Base-by-base conservation (phyloP, 2,888 invertebrate genomes). In the Calameuta idolon region DNA sequence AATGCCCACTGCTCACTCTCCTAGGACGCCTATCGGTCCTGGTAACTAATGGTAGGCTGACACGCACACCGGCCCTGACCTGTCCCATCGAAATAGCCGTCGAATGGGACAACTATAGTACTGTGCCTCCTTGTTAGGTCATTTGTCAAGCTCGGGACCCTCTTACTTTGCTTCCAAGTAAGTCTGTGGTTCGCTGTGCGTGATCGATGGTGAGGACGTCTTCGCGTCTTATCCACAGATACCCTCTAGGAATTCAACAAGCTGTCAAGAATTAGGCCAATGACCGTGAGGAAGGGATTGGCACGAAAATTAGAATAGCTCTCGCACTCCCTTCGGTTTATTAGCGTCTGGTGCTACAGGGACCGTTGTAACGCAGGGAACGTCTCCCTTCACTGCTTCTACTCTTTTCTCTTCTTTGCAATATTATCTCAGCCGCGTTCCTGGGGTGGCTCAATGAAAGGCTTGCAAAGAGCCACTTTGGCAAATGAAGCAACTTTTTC, bases 401-500 rank as follows among this genome's bases (percentile, higher is more conserved):
- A 15, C 15, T 31, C 37, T 34, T 71, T 71, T 71, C 71, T 30
- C 31, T 69, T 69, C 33, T 34, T 71, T 71, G 31, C 33, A 71
- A 71, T 71, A 71, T 71, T 71, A 33, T 71, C 71, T 34, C 33
- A 31, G 71, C 34, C 15, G 33, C 71, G 12, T 33, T 31, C 31
- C 15, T 34, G 30, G 73, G 23, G 40, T 71, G 15, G 15, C 23
- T 37, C 35, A 23, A 40, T 71, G 71, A 71, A 71, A 71, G 71
- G 71, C 71, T 71, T 71, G 31, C 74, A n/a, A 15, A 34, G 34
- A 34, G 74, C 74, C 35, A 74, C 74, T 74, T 74, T 74, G n/a
- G 31, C 35, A 74, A 74, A 74, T 74, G 74, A 74, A 74, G 35
- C 35, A 35, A 74, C 12, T 74, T 34, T 34, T 74, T 77, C 40